These are phyloP conservation scores for Oncorhynchus kisutch DNA, from an alignment of 2,113 vertebrate species.

Conservation along the genomic window DNA sequence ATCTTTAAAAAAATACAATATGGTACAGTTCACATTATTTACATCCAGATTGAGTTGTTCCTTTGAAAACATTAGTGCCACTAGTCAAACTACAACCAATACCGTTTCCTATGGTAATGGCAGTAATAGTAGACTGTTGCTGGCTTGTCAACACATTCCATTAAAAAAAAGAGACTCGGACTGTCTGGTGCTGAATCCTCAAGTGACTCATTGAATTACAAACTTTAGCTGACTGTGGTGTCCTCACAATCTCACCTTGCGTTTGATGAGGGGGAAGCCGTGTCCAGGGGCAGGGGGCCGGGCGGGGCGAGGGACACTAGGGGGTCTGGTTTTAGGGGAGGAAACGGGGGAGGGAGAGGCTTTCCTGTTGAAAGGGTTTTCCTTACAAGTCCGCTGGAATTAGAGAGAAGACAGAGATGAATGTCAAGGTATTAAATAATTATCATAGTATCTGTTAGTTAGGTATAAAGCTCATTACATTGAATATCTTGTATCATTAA, in stretches of 20 bases:
- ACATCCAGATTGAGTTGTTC: too few relatives aligned
- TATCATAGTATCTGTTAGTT: background rate
- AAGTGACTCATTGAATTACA: background rate
- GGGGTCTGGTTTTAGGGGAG: slow-evolving; percentile 74
- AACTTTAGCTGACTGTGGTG: background rate
- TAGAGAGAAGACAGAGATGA: background rate
- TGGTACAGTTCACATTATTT: too few relatives aligned
- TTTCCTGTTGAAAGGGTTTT: slow-evolving; percentile 97
- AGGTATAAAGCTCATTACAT: background rate
- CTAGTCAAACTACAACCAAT: too few relatives aligned
- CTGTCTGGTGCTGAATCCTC: background rate
- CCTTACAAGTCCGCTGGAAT: slow-evolving; percentile 89
- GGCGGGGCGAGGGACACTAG: slow-evolving; percentile 85
- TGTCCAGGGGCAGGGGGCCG: slow-evolving; percentile 93
- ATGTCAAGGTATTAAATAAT: background rate
- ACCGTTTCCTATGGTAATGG: too few relatives aligned
- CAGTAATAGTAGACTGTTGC: too few relatives aligned
- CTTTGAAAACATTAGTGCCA: too few relatives aligned
- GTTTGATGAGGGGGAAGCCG: slow-evolving; percentile 95
- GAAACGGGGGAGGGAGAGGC: slow-evolving; percentile 76
- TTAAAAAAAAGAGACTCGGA: background rate
- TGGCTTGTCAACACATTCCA: too few relatives aligned
- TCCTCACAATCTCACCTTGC: slow-evolving; percentile 79
- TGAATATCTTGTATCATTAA: background rate
- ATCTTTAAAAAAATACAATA: too few relatives aligned